Evolutionary conservation across 1,140 invertebrate species (phyloP).

Genomic region (Tribolium madens): DNA sequence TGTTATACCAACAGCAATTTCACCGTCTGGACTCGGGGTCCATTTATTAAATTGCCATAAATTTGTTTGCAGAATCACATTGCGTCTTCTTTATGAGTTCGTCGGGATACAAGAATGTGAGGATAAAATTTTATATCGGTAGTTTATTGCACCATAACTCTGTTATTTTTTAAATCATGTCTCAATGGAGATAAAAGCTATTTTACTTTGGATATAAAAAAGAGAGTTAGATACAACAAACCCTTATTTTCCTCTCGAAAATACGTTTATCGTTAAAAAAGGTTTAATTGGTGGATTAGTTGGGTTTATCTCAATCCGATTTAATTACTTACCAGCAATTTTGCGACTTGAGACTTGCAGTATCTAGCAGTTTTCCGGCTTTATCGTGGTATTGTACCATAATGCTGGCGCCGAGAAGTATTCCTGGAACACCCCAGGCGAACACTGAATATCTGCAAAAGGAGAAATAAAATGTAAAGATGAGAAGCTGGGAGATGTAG

Average conservation of each 20-base stretch:
- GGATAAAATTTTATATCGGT: background rate
- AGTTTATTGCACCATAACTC: background rate
- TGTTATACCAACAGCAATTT: background rate
- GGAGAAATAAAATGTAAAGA: background rate
- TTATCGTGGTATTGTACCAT: constrained; percentile 63
- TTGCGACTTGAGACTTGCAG: constrained; percentile 56
- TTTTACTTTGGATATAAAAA: background rate
- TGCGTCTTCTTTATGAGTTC: background rate
- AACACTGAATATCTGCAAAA: constrained; percentile 63
- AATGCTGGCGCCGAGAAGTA: constrained; percentile 59
- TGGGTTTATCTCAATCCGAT: constrained; percentile 4
- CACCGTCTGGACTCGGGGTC: background rate
- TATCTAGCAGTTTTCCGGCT: constrained; percentile 60
- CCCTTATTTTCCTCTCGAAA: background rate
- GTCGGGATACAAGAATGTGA: background rate
- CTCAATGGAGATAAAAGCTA: background rate
- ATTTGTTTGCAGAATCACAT: background rate
- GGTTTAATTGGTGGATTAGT: background rate
- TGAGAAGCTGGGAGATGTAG: background rate
- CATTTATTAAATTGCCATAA: background rate
- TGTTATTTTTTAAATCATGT: background rate
- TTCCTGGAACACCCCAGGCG: constrained; percentile 62
- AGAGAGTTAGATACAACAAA: background rate
- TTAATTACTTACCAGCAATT: constrained; percentile 63
- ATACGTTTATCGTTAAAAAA: background rate